phyloP scores from a whole-genome alignment of 2,113 vertebrate genomes.

The Poeciliopsis occidentalis region DNA sequence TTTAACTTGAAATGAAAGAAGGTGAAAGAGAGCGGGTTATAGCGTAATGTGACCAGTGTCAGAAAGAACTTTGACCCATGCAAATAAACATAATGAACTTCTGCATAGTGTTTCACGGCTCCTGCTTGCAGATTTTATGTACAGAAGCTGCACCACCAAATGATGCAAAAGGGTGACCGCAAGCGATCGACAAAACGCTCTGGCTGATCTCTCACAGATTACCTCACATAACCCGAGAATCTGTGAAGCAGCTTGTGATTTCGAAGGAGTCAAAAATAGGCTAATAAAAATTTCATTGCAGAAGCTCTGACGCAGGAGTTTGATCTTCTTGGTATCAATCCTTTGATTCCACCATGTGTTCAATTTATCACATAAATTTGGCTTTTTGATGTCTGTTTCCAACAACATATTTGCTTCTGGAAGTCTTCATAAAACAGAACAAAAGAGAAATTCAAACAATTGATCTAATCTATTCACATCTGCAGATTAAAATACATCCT shows the following conservation, averaged over 20 bases:
- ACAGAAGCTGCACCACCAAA: slow-evolving; percentile 40
- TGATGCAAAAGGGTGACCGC: slow-evolving; percentile 47
- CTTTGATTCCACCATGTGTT: slow-evolving; percentile 12
- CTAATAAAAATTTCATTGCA: slow-evolving; percentile 15
- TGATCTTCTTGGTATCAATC: slow-evolving; percentile 6
- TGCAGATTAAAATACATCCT: not conserved
- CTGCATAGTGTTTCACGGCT: not conserved
- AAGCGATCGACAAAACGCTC: slow-evolving; percentile 23
- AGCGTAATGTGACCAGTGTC: too few species aligned
- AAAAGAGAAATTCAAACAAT: not conserved
- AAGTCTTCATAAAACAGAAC: slow-evolving; percentile 5
- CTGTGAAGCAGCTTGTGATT: slow-evolving; percentile 14
- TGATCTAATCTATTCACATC: not conserved
- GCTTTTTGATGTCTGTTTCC: not conserved
- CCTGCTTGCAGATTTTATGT: slow-evolving; percentile 33
- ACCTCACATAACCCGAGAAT: slow-evolving; percentile 41
- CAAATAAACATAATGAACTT: slow-evolving; percentile 44
- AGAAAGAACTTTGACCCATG: slow-evolving; percentile 35
- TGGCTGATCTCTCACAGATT: slow-evolving; percentile 35
- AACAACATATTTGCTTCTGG: slow-evolving; percentile 7
- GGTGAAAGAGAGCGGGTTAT: too few species aligned
- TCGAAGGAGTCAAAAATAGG: slow-evolving; percentile 12
- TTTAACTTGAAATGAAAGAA: slow-evolving; percentile 31
- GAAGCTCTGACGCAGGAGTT: slow-evolving; percentile 19
- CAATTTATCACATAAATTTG: not conserved